Percentiles rank a stretch among this genome's conserved stretches.
These are phyloP conservation scores for Leptosomus discolor DNA, from an alignment of 2,113 vertebrate species.

Conservation along the genomic window DNA sequence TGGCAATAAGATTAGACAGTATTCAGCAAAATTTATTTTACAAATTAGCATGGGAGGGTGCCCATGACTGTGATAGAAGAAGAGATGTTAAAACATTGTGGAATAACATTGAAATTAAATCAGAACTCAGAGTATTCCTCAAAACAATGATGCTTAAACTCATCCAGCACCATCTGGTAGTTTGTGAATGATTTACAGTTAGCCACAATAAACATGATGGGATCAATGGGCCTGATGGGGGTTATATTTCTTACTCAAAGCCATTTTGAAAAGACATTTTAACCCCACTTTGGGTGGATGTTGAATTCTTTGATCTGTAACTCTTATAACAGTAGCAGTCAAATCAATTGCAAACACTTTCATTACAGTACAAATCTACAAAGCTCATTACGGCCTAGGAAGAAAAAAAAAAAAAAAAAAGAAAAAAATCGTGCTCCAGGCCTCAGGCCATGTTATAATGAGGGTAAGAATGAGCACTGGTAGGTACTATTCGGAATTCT, in stretches of 20 bases:
- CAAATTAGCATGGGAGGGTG: slow-evolving; percentile 62
- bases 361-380: slow-evolving; percentile 68
- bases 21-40: slow-evolving; percentile 71
- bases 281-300: not conserved
- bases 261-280: not conserved
- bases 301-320: slow-evolving; percentile 65
- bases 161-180: slow-evolving; percentile 22
- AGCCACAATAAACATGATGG: not conserved
- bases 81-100: slow-evolving; percentile 17
- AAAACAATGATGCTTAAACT: slow-evolving; percentile 47
- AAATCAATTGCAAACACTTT: slow-evolving; percentile 74
- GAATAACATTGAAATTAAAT: slow-evolving; percentile 51
- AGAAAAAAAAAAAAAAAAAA: not conserved
- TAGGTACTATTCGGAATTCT: not conserved
- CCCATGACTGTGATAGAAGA: not conserved
- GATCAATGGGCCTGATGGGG: not conserved
- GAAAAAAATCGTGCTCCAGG: slow-evolving; percentile 48
- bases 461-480: not conserved
- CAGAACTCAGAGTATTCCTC: slow-evolving; percentile 25
- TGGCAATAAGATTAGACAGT: slow-evolving; percentile 76
- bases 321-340: slow-evolving; percentile 61
- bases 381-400: slow-evolving; percentile 51
- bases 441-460: slow-evolving; percentile 73
- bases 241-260: slow-evolving; percentile 3
- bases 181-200: slow-evolving; percentile 27